Evolutionary conservation across 2,888 invertebrate species (phyloP).

Genomic region (Ommatoiulus sabulosus): DNA sequence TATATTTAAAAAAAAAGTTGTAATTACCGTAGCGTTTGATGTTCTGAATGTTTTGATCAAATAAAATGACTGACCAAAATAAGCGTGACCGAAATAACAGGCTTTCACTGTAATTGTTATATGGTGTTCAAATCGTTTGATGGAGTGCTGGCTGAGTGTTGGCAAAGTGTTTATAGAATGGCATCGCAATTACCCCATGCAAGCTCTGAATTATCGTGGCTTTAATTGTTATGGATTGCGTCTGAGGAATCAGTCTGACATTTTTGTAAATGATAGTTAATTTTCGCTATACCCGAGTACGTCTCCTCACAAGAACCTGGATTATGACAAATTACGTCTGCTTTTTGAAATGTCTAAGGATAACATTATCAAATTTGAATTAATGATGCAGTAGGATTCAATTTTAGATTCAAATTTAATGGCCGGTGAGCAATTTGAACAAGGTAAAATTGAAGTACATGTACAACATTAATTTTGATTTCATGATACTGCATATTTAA

Average conservation of each 20-base stretch:
- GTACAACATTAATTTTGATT: too few species aligned
- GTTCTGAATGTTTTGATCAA: too few species aligned
- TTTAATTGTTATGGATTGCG: not conserved
- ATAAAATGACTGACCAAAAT: too few species aligned
- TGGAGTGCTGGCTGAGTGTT: constrained; percentile 3
- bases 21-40: too few species aligned
- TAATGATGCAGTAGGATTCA: not conserved
- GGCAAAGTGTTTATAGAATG: not conserved
- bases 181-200: not conserved
- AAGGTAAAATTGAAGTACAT: not conserved
- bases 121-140: not conserved
- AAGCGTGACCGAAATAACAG: too few species aligned
- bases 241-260: constrained; percentile 28
- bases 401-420: not conserved
- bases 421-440: not conserved
- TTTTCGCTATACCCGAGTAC: not conserved
- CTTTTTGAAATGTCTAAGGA: not conserved
- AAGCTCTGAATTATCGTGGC: not conserved
- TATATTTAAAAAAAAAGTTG: too few species aligned
- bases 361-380: not conserved
- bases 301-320: not conserved
- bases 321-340: constrained; percentile 5
- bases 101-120: not conserved
- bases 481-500: not conserved
- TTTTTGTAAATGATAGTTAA: not conserved